These are phyloP conservation scores for Monochamus saltuarius DNA, from an alignment of 1,140 invertebrate species.

Conservation along the genomic window DNA sequence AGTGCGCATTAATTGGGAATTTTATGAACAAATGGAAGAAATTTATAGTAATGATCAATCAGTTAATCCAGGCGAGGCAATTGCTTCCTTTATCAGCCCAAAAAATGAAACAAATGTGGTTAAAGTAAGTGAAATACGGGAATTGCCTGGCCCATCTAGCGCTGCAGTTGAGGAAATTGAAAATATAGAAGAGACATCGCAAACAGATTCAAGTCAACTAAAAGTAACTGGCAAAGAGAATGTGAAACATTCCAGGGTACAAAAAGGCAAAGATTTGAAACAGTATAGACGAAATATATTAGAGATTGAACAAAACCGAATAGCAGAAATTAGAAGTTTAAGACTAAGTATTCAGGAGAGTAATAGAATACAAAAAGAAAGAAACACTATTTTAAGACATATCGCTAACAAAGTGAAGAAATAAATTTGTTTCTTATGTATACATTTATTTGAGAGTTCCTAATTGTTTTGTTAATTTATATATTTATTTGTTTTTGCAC, in stretches of 20 bases:
- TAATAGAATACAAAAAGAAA: neutral
- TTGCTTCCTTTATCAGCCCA: neutral
- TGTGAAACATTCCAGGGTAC: neutral
- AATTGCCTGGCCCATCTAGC: neutral
- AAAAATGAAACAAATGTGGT: neutral
- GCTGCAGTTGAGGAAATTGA: neutral
- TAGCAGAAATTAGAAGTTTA: neutral
- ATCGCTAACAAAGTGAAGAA: neutral
- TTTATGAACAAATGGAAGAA: neutral
- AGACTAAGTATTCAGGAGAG: neutral
- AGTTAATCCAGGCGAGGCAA: neutral
- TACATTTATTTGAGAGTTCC: too few relatives aligned
- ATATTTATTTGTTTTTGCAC: too few relatives aligned
- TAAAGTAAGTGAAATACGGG: neutral
- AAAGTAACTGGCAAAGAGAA: too few relatives aligned
- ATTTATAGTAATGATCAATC: neutral
- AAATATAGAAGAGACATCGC: too few relatives aligned
- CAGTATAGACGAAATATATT: neutral
- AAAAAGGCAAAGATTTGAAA: constrained; percentile 1
- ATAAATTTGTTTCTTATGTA: too few relatives aligned
- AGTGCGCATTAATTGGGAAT: neutral
- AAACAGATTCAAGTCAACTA: too few relatives aligned
- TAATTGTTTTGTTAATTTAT: too few relatives aligned
- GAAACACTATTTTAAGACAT: neutral
- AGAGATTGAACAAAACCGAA: neutral